Percentiles rank a stretch among this genome's conserved stretches.
Conservation (phyloP, 1,140 invertebrate species). For the Bombyx mandarina region DNA sequence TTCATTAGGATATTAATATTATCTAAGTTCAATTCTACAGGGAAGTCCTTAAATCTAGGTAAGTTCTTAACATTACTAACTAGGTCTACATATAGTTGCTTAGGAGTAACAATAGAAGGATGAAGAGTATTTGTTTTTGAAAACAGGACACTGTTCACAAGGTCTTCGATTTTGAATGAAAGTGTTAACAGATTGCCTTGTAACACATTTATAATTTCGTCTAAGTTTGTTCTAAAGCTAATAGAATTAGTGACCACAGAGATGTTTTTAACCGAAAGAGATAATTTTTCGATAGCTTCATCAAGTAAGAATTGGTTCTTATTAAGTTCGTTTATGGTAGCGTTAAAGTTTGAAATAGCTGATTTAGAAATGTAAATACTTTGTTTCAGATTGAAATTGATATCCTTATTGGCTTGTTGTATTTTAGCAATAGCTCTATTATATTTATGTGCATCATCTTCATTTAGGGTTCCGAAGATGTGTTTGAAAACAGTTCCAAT, state of each 20-base stretch:
- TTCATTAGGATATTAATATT: slow-evolving; percentile 8
- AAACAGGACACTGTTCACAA: slow-evolving; percentile 13
- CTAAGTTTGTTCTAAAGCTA: slow-evolving; percentile 2
- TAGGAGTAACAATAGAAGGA: slow-evolving; percentile 13
- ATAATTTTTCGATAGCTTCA: neutral
- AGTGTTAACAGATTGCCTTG: slow-evolving; percentile 15
- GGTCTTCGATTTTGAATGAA: slow-evolving; percentile 21
- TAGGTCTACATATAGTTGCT: slow-evolving; percentile 13
- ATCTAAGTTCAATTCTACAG: slow-evolving; percentile 15
- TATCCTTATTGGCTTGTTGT: neutral
- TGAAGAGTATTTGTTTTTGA: slow-evolving; percentile 13
- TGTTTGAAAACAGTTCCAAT: slow-evolving; percentile 15
- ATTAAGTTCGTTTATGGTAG: slow-evolving; percentile 10
- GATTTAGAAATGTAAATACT: neutral
- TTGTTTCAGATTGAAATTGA: neutral
- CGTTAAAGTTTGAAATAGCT: slow-evolving; percentile 4
- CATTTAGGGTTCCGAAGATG: slow-evolving; percentile 15
- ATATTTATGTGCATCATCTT: slow-evolving; percentile 17
- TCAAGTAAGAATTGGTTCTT: slow-evolving; percentile 12
- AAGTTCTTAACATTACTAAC: slow-evolving; percentile 14
- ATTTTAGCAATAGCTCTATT: slow-evolving; percentile 13
- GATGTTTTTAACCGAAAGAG: too few relatives aligned
- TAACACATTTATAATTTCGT: slow-evolving; percentile 10
- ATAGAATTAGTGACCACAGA: too few relatives aligned
- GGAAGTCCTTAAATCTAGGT: slow-evolving; percentile 11